Evolutionary conservation across 2,113 vertebrate species (phyloP).

Genomic region (Cettia cetti): DNA sequence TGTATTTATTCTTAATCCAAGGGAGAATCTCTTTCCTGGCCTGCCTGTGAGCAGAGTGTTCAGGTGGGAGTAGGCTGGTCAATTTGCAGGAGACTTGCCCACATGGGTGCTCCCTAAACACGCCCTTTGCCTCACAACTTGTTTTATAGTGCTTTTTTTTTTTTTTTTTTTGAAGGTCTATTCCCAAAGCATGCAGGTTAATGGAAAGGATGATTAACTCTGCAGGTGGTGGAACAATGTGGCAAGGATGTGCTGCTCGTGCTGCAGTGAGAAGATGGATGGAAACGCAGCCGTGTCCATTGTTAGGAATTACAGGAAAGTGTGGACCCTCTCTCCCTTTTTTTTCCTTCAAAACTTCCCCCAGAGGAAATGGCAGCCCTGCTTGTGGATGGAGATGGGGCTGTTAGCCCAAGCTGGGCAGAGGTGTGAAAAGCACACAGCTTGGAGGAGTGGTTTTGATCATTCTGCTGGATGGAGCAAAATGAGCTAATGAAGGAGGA

Average conservation of each 20-base stretch:
- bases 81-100: neutral
- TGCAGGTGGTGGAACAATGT: neutral
- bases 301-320: neutral
- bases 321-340: neutral
- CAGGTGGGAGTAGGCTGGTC: fast-evolving
- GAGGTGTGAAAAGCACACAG: neutral
- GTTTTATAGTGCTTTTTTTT: neutral
- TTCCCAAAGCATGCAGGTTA: neutral
- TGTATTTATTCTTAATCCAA: constrained; percentile 5
- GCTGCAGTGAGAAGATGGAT: neutral
- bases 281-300: neutral
- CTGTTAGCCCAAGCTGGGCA: neutral
- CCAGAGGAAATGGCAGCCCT: neutral
- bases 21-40: neutral
- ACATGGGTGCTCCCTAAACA: neutral
- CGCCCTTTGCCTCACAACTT: neutral
- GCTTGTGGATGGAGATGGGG: neutral
- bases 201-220: neutral
- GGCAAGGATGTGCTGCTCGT: neutral
- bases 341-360: neutral
- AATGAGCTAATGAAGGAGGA: neutral
- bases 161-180: neutral
- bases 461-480: neutral
- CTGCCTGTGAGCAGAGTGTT: neutral
- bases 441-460: neutral